A percentile compares a stretch with the other conserved stretches of the same genome.
These are phyloP conservation scores for Cryptops parisi DNA, from an alignment of 2,888 invertebrate genomes.

Conservation along the genomic window DNA sequence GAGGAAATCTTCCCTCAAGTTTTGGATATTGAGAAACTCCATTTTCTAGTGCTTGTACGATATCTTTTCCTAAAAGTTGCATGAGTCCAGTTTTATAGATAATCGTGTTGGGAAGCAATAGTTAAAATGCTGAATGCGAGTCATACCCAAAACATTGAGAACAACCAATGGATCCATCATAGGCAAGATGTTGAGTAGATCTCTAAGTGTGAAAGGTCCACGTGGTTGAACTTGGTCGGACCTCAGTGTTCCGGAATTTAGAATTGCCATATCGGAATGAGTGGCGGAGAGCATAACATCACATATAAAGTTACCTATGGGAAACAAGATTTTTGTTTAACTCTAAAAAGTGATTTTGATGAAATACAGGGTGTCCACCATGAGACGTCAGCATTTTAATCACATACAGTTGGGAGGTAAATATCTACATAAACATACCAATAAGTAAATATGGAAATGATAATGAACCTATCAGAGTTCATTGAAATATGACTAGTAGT, in stretches of 20 bases:
- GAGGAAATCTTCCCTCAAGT: conserved; percentile 75
- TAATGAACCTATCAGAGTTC: no score
- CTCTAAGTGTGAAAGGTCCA: conserved; percentile 70
- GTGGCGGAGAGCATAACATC: conserved; percentile 60
- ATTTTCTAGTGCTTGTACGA: conserved; percentile 64
- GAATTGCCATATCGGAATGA: conserved; percentile 65
- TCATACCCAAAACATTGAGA: conserved; percentile 49
- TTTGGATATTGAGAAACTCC: conserved; percentile 72
- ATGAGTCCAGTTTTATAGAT: background rate
- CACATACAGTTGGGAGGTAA: no score
- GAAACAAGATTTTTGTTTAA: no score
- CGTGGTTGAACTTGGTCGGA: conserved; percentile 62
- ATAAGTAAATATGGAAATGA: no score
- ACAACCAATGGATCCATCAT: conserved; percentile 72
- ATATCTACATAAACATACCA: no score
- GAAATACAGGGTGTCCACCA: no score
- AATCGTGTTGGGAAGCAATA: background rate
- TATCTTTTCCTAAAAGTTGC: conserved; percentile 39
- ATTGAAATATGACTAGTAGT: no score
- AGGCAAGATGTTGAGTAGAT: conserved; percentile 66
- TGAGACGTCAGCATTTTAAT: no score
- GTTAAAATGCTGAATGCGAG: background rate
- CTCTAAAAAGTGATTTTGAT: no score
- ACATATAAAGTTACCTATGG: conserved; percentile 42
- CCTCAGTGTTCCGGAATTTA: conserved; percentile 76